Base-by-base conservation (phyloP, 1,140 invertebrate species). In the Anastrepha obliqua region DNA sequence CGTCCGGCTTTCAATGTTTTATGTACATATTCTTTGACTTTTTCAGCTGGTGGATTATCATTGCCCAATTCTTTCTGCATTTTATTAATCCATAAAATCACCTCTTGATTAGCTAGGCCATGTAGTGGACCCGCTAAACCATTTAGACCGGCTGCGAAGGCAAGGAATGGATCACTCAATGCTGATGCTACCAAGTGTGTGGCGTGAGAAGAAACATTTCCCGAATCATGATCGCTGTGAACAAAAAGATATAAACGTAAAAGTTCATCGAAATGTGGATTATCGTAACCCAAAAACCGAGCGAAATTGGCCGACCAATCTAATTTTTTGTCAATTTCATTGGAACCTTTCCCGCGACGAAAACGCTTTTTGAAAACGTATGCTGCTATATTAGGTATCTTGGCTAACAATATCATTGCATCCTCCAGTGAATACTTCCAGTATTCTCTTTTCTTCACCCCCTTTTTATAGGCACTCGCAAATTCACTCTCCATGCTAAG, bases 221-320 rank as follows among this genome's bases (percentile, higher is more conserved):
- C 98, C 89, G 98, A 97, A 93, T 98, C 98, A 94, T 98, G 98
- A 93, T 99, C 98, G 94, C 96, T 97, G 94, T 99, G 98, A 90
- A 99, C 98, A 20, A 98, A 98, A 58, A 99, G 94, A 92, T 99
- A 99, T 3, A 99, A 95, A 85, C 98, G 95, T 96, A 99, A 96
- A 15, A 99, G 95, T 92, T 99, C 98, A 13, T 96, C 96, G 93
- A 99, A 99, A 88, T 96, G 91, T 2, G 95, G 93, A 91, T 98
- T 95, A 60, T 97, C 96, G 93, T 97, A 98, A 17, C 98, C 98
- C 8, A 99, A 94, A 97, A 99, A 98, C 88, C 94, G 95, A 78
- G 96, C 95, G 93, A 98, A 99, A 94, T 99, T 99, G 89, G 95
- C 96, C 2, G 97, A 97, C 98, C 98, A 99, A 94, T 99, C 98